Percentiles rank a stretch among this genome's conserved stretches.
Conservation (phyloP, 1,140 invertebrate species). For the Drosophila leontia region DNA sequence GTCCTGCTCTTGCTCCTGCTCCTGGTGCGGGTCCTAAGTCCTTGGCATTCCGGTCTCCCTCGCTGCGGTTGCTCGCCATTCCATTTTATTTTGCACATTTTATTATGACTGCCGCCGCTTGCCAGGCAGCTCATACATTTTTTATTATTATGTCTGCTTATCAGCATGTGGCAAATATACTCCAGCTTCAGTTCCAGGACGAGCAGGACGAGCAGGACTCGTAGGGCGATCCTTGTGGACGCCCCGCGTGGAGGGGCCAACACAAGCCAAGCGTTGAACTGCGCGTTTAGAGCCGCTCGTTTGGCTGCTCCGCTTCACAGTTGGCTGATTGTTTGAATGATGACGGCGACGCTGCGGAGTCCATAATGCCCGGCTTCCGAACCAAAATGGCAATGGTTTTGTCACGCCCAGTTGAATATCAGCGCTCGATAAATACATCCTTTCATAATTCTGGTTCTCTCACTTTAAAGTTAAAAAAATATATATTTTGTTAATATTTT, state of each 20-base stretch:
- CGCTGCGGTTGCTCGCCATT: constrained; percentile 73
- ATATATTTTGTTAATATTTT: neutral
- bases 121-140: constrained; percentile 77
- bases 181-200: constrained; percentile 34
- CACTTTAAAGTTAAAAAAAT: neutral
- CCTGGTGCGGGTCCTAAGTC: constrained; percentile 22
- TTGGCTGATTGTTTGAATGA: constrained; percentile 83
- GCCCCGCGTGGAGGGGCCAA: constrained; percentile 22
- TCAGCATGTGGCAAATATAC: constrained; percentile 83
- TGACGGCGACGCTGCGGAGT: constrained; percentile 61
- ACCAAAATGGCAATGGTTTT: constrained; percentile 71
- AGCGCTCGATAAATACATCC: constrained; percentile 38
- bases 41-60: constrained; percentile 16
- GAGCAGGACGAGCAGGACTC: constrained; percentile 26
- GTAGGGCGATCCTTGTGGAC: constrained; percentile 8
- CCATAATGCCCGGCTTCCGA: constrained; percentile 63
- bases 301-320: constrained; percentile 75
- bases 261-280: constrained; percentile 78
- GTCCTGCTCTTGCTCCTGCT: constrained; percentile 1
- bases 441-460: constrained; percentile 7
- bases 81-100: constrained; percentile 83
- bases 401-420: constrained; percentile 72
- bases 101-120: constrained; percentile 77
- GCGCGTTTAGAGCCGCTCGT: constrained; percentile 78
- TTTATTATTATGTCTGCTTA: constrained; percentile 84